Percentiles rank a stretch among this genome's conserved stretches.
phyloP scores from a whole-genome alignment of 2,888 invertebrate genomes.

The Caenorhabditis uteleia region DNA sequence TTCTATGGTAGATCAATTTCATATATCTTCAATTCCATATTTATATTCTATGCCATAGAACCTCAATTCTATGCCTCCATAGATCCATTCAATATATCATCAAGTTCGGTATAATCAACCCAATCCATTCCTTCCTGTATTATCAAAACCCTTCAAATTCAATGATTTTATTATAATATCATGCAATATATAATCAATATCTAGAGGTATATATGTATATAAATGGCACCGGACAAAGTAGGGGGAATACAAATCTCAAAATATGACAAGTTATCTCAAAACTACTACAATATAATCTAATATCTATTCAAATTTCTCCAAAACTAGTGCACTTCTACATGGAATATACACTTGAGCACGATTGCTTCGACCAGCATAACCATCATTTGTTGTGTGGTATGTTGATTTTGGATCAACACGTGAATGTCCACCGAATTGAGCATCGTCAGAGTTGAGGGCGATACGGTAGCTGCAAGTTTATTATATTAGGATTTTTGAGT shows the following conservation, averaged over 20 bases:
- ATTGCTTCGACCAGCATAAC: conserved; percentile 76
- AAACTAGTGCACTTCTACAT: conserved; percentile 44
- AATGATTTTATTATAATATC: too few species aligned
- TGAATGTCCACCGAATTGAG: conserved; percentile 81
- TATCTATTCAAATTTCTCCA: conserved; percentile 29
- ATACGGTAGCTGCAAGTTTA: conserved; percentile 79
- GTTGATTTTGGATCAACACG: conserved; percentile 77
- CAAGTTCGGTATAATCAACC: too few species aligned
- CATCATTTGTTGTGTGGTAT: conserved; percentile 76
- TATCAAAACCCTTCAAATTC: too few species aligned
- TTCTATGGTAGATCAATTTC: too few species aligned
- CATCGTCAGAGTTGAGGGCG: conserved; percentile 81
- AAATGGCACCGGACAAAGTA: conserved; percentile 27
- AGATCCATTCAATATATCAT: too few species aligned
- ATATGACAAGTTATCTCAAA: conserved; percentile 22
- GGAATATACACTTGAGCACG: conserved; percentile 68
- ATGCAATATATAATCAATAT: conserved; percentile 25
- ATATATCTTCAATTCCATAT: too few species aligned
- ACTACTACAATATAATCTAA: conserved; percentile 5
- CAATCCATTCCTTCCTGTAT: too few species aligned
- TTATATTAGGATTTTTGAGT: too few species aligned
- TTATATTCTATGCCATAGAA: too few species aligned
- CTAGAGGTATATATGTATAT: conserved; percentile 8
- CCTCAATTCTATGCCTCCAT: too few species aligned
- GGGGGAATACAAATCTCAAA: conserved; percentile 7